phyloP scores from a whole-genome alignment of 2,113 vertebrate genomes.

The Cyphomyrus plagiostoma region DNA sequence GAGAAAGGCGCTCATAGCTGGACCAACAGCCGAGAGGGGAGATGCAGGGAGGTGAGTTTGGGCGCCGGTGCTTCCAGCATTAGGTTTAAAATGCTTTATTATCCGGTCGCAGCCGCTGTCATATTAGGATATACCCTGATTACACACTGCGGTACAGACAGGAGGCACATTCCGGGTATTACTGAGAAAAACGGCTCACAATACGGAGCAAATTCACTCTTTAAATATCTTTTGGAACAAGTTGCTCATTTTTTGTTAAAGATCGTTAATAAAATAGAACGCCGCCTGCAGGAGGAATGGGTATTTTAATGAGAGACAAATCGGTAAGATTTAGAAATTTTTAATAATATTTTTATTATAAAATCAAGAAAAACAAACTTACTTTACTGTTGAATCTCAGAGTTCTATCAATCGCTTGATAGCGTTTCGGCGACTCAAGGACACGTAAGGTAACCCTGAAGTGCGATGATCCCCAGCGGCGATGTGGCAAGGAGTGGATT shows the following conservation, averaged over 20 bases:
- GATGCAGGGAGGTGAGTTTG: slow-evolving; percentile 64
- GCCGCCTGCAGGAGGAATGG: slow-evolving; percentile 33
- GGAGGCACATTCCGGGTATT: neutral
- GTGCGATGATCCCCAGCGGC: neutral
- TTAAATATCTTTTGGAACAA: neutral
- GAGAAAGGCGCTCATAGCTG: slow-evolving; percentile 30
- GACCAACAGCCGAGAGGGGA: slow-evolving; percentile 48
- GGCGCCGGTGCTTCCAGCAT: neutral
- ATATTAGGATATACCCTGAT: neutral
- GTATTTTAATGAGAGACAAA: neutral
- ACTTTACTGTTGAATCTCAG: neutral
- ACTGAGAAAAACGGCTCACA: neutral
- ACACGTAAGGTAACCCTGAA: neutral
- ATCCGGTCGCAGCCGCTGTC: neutral
- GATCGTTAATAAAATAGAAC: slow-evolving; percentile 23
- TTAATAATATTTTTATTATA: neutral
- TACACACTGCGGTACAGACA: neutral
- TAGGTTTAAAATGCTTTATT: neutral
- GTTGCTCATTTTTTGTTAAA: neutral
- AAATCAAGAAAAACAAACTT: neutral
- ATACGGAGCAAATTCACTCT: neutral
- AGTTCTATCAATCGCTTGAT: neutral
- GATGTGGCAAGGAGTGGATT: neutral
- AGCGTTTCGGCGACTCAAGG: neutral
- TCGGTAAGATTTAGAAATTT: neutral